phyloP scores from a whole-genome alignment of 1,140 invertebrate species.

The Potamilus streckersoni region DNA sequence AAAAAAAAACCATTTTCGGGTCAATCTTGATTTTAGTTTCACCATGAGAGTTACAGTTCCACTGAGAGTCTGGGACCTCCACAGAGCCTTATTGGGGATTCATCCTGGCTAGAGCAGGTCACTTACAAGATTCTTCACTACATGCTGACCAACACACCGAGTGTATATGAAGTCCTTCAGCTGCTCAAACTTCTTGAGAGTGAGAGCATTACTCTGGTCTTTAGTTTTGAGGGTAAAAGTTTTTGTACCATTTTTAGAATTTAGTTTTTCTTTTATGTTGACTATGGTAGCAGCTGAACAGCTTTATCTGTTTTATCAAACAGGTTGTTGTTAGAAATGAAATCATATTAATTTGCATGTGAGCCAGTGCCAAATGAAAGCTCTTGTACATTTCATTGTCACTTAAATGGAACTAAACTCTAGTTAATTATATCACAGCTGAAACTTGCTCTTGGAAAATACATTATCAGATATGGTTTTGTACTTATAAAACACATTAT shows the following conservation, averaged over 20 bases:
- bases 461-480: no score
- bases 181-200: slow-evolving; percentile 50
- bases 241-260: background rate
- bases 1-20: no score
- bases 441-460: no score
- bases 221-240: slow-evolving; percentile 56
- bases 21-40: background rate
- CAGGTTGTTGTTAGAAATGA: no score
- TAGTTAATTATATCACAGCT: no score
- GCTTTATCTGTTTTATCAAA: no score
- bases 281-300: background rate
- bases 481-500: no score
- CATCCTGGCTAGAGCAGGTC: slow-evolving; percentile 52
- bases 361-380: background rate
- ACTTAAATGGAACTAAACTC: no score
- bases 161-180: slow-evolving; percentile 42
- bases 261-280: background rate
- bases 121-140: slow-evolving; percentile 46
- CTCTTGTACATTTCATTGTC: background rate
- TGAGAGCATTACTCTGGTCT: slow-evolving; percentile 56
- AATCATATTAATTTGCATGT: background rate
- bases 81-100: slow-evolving; percentile 36
- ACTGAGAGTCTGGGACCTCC: background rate
- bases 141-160: slow-evolving; percentile 38
- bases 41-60: slow-evolving; percentile 18